Evolutionary conservation across 2,888 invertebrate genomes (phyloP).

Genomic region (Pristionchus maxplancki): DNA sequence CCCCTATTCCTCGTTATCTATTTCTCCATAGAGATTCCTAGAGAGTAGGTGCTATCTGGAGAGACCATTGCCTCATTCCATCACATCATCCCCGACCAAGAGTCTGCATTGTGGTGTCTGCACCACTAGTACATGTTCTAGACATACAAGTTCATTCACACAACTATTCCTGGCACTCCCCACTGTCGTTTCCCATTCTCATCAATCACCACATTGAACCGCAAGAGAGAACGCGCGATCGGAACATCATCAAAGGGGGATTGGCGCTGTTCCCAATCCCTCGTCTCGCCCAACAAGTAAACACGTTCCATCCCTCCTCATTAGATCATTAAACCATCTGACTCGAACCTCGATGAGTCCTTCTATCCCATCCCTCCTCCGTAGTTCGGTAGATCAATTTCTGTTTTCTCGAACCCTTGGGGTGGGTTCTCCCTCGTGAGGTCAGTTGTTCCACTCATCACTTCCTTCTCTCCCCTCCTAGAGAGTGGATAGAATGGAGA

Average conservation of each 20-base stretch:
- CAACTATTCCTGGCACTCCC: neutral
- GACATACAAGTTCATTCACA: neutral
- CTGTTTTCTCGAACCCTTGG: neutral
- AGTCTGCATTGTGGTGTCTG: neutral
- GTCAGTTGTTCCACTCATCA: conserved; percentile 19
- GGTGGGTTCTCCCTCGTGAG: neutral
- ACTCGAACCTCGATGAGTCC: neutral
- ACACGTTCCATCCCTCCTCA: neutral
- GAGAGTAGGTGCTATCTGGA: neutral
- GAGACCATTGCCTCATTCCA: neutral
- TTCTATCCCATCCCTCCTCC: neutral
- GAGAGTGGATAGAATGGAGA: neutral
- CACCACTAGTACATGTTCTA: neutral
- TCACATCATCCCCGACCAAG: neutral
- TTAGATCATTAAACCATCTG: neutral
- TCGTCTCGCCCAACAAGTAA: neutral
- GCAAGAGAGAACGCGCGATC: neutral
- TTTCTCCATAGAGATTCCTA: neutral
- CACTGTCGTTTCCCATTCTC: neutral
- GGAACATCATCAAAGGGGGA: neutral
- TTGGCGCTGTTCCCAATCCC: neutral
- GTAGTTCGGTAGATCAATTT: neutral
- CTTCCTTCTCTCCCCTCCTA: neutral
- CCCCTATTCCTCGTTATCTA: neutral
- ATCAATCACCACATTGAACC: conserved; percentile 11